phyloP scores from a whole-genome alignment of 2,113 vertebrate genomes.

The Taxidea taxus region DNA sequence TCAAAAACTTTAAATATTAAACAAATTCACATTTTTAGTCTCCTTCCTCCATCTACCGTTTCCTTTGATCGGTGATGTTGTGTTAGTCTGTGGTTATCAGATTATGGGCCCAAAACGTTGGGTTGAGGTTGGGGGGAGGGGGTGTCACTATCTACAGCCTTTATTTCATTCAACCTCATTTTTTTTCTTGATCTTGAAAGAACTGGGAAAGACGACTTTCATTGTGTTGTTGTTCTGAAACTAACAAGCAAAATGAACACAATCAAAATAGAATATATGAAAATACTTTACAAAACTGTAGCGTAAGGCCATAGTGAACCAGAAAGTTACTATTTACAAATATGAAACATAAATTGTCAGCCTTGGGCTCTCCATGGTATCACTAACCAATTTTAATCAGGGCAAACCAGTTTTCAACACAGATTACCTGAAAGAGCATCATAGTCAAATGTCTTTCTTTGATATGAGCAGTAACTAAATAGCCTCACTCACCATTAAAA shows the following conservation, averaged over 20 bases:
- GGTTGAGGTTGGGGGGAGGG: rapidly evolving
- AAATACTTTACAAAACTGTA: background rate
- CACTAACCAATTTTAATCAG: background rate
- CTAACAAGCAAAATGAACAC: background rate
- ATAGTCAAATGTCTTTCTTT: background rate
- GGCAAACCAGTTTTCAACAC: background rate
- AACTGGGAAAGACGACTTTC: background rate
- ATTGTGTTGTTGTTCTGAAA: background rate
- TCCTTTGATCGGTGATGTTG: background rate
- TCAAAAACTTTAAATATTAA: background rate
- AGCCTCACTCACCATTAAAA: background rate
- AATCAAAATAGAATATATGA: background rate
- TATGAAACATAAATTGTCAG: background rate
- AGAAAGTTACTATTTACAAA: background rate
- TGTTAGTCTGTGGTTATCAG: background rate
- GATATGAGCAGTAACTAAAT: background rate
- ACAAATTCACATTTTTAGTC: background rate
- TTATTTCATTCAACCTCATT: background rate
- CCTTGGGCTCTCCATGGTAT: background rate
- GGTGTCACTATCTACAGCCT: rapidly evolving
- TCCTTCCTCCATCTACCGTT: background rate
- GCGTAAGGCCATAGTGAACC: background rate
- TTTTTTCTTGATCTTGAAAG: background rate
- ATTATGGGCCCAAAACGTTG: background rate
- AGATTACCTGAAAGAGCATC: background rate